phyloP scores from a whole-genome alignment of 2,797 vertebrate genomes.

The Rallus crepitans region DNA sequence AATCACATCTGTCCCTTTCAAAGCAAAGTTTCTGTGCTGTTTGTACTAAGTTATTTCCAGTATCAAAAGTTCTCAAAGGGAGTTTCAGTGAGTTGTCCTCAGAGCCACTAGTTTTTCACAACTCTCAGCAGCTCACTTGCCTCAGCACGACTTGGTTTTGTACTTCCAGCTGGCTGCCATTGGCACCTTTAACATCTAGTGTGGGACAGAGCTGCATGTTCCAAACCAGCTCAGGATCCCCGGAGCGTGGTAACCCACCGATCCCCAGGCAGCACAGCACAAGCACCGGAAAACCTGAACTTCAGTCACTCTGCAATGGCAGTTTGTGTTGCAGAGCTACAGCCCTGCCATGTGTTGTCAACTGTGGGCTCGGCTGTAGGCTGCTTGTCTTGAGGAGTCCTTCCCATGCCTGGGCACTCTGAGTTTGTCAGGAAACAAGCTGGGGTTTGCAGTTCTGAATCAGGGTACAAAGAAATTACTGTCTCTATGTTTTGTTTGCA shows the following conservation, averaged over 20 bases:
- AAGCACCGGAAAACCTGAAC: neutral
- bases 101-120: neutral
- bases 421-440: neutral
- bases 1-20: neutral
- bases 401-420: neutral
- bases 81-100: neutral
- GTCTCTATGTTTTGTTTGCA: constrained; percentile 65
- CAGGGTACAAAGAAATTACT: constrained; percentile 6
- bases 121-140: neutral
- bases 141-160: neutral
- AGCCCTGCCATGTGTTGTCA: neutral
- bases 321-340: neutral
- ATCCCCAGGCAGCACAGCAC: neutral
- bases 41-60: neutral
- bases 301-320: neutral
- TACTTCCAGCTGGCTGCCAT: neutral
- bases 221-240: neutral
- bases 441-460: neutral
- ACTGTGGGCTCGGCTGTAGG: neutral
- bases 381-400: neutral
- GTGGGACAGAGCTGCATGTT: neutral
- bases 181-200: neutral
- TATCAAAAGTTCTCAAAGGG: neutral
- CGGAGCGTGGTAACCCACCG: neutral
- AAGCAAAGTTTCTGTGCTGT: neutral